phyloP scores from a whole-genome alignment of 2,797 vertebrate species.

The Atherinosoma microstoma region DNA sequence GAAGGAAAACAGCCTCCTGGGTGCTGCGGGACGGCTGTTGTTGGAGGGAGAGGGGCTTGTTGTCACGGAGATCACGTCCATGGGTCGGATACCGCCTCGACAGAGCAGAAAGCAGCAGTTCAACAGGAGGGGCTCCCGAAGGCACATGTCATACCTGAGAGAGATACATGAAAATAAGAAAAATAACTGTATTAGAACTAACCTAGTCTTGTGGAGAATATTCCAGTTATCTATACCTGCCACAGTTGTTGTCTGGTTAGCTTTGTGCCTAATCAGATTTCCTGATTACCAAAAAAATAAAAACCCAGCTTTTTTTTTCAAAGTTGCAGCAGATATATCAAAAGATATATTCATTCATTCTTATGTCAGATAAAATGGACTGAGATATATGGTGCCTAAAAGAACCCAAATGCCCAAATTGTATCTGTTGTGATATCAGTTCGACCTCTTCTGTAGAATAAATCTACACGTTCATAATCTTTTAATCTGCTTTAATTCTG shows the following conservation, averaged over 20 bases:
- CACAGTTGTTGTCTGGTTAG: background rate
- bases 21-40: slow-evolving; percentile 67
- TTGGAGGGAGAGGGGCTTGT: slow-evolving; percentile 81
- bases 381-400: background rate
- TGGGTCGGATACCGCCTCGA: slow-evolving; percentile 85
- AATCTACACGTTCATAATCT: background rate
- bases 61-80: slow-evolving; percentile 93
- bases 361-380: background rate
- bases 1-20: slow-evolving; percentile 90
- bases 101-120: slow-evolving; percentile 93
- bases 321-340: background rate
- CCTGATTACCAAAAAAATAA: too few relatives aligned
- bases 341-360: background rate
- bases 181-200: background rate
- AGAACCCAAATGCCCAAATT: background rate
- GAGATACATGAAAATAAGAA: background rate
- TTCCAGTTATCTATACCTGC: background rate
- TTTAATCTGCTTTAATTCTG: background rate
- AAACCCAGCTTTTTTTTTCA: background rate
- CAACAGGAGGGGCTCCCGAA: slow-evolving; percentile 91
- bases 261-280: background rate
- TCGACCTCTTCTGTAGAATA: background rate
- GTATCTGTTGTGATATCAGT: background rate
- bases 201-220: background rate
- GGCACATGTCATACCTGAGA: slow-evolving; percentile 89